A percentile compares a stretch with the other conserved stretches of the same genome.
Conservation (phyloP, 2,888 invertebrate species). For the Rhamnusium bicolor region DNA sequence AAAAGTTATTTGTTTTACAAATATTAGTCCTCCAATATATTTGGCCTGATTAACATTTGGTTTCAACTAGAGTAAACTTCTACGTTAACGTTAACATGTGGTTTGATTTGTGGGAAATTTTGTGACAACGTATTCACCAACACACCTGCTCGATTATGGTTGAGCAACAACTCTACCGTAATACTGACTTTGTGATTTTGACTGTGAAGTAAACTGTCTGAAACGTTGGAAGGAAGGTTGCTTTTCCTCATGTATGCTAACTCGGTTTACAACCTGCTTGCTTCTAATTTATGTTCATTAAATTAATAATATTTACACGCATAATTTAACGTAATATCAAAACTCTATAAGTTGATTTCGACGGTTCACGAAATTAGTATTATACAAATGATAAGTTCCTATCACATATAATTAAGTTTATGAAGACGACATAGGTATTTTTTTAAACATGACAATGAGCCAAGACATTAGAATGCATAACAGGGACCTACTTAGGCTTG, state of each 20-base stretch:
- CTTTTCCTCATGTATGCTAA: constrained; percentile 20
- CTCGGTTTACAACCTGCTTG: constrained; percentile 17
- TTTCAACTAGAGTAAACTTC: neutral
- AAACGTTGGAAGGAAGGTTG: constrained; percentile 20
- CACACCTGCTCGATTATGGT: constrained; percentile 46
- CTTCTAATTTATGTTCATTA: constrained; percentile 26
- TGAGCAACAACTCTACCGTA: constrained; percentile 9
- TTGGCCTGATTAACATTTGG: neutral
- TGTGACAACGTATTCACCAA: constrained; percentile 50
- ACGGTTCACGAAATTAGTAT: neutral
- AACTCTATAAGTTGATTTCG: neutral
- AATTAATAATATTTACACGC: constrained; percentile 33
- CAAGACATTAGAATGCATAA: too few relatives aligned
- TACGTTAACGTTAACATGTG: constrained; percentile 28
- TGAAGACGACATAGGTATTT: too few relatives aligned
- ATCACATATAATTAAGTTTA: neutral
- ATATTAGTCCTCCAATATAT: neutral
- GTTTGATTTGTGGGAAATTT: constrained; percentile 52
- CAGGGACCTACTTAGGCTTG: too few relatives aligned
- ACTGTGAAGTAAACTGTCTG: constrained; percentile 29
- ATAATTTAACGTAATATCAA: constrained; percentile 26
- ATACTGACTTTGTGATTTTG: constrained; percentile 4
- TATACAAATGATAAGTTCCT: neutral
- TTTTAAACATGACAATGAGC: too few relatives aligned
- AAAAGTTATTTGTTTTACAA: neutral